These are phyloP conservation scores for Eidolon dupreanum DNA, from an alignment of 2,797 vertebrate species.

Conservation along the genomic window DNA sequence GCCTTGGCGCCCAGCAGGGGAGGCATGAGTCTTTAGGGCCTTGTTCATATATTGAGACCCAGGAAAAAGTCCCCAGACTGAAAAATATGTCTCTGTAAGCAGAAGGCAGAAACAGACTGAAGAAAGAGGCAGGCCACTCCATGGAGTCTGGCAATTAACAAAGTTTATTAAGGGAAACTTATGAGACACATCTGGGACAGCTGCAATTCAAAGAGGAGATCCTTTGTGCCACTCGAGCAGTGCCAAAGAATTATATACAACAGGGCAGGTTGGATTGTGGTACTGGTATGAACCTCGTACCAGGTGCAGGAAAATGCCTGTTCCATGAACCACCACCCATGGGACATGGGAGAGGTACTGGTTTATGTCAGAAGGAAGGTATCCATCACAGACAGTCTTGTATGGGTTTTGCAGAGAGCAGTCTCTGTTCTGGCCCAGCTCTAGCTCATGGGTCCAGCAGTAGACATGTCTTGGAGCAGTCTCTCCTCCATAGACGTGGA, in stretches of 20 bases:
- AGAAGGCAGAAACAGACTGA: background rate
- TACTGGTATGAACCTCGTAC: background rate
- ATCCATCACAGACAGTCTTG: background rate
- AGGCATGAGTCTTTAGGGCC: background rate
- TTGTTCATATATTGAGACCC: background rate
- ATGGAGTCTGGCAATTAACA: background rate
- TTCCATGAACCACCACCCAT: background rate
- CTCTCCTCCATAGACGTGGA: background rate
- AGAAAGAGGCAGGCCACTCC: background rate
- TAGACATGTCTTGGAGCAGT: background rate
- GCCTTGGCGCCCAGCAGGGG: background rate
- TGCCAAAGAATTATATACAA: background rate
- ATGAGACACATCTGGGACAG: background rate
- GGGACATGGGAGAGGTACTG: background rate
- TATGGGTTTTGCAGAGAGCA: background rate
- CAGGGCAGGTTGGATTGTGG: background rate
- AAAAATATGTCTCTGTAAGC: background rate
- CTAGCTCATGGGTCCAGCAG: background rate
- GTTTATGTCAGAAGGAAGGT: background rate
- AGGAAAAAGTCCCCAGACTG: background rate
- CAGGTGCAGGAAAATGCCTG: background rate
- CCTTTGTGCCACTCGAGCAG: no score
- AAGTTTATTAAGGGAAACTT: background rate
- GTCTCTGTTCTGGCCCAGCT: background rate
- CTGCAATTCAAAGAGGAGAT: background rate